phyloP scores from a whole-genome alignment of 2,797 vertebrate species.

The Acanthornis magna region DNA sequence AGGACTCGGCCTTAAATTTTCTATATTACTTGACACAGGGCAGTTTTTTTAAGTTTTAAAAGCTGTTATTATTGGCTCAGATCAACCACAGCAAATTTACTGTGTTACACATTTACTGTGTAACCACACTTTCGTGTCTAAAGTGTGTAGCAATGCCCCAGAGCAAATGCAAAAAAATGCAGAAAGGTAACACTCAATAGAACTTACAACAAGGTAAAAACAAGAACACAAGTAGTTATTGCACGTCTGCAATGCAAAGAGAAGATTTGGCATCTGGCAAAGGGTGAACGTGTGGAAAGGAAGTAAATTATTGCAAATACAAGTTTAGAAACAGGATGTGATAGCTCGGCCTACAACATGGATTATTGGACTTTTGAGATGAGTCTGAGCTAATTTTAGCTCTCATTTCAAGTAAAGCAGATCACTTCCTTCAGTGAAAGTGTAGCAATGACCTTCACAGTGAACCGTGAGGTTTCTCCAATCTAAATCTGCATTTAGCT shows the following conservation, averaged over 20 bases:
- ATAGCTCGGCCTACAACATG: not conserved
- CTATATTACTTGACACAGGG: not conserved
- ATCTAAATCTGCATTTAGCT: not conserved
- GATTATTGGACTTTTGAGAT: conserved; percentile 1
- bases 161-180: not conserved
- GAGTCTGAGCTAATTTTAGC: not conserved
- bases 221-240: not conserved
- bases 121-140: not conserved
- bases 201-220: not conserved
- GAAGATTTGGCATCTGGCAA: not conserved
- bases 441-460: conserved; percentile 11
- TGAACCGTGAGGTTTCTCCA: not conserved
- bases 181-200: not conserved
- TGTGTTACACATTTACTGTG: not conserved
- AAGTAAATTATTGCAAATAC: not conserved
- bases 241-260: not conserved
- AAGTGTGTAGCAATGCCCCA: not conserved
- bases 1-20: not conserved
- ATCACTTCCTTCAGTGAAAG: not conserved
- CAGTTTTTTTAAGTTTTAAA: not conserved
- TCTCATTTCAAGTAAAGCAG: not conserved
- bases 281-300: not conserved
- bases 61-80: not conserved
- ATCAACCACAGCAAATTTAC: not conserved
- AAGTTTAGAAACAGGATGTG: not conserved